Percentiles rank a stretch among this genome's conserved stretches.
phyloP scores from a whole-genome alignment of 2,888 invertebrate genomes.

The Pseudococcus longispinus region DNA sequence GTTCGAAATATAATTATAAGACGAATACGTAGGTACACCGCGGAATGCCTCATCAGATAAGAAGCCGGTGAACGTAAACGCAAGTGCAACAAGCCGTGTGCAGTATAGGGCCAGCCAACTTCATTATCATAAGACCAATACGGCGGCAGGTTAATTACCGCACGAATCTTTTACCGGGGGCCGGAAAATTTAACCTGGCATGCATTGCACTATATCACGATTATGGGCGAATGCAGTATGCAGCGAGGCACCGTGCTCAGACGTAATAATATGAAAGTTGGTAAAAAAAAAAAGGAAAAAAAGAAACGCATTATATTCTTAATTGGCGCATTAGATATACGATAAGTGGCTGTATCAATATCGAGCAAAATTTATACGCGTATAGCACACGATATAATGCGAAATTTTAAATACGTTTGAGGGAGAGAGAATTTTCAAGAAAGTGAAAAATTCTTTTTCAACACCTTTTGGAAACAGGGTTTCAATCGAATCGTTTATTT shows the following conservation, averaged over 20 bases:
- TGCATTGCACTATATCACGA: background rate
- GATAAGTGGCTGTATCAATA: background rate
- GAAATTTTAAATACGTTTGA: background rate
- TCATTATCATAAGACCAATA: constrained; percentile 13
- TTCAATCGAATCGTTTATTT: too few species aligned
- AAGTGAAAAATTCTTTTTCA: too few species aligned
- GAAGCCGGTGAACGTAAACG: background rate
- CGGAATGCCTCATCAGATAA: constrained; percentile 18
- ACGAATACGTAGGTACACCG: background rate
- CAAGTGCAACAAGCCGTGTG: constrained; percentile 15
- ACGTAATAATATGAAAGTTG: background rate
- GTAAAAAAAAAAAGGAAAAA: background rate
- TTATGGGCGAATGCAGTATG: background rate
- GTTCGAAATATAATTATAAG: background rate
- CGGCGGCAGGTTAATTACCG: background rate
- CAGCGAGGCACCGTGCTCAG: background rate
- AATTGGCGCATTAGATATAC: background rate
- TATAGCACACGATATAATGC: background rate
- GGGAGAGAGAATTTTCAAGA: too few species aligned
- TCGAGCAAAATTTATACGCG: background rate
- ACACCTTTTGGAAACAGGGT: too few species aligned
- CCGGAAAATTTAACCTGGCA: constrained; percentile 7
- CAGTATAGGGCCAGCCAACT: background rate
- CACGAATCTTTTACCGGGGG: background rate
- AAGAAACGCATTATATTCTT: background rate